Base-by-base conservation (phyloP, 2,888 invertebrate species). In the Pollenia amentaria region DNA sequence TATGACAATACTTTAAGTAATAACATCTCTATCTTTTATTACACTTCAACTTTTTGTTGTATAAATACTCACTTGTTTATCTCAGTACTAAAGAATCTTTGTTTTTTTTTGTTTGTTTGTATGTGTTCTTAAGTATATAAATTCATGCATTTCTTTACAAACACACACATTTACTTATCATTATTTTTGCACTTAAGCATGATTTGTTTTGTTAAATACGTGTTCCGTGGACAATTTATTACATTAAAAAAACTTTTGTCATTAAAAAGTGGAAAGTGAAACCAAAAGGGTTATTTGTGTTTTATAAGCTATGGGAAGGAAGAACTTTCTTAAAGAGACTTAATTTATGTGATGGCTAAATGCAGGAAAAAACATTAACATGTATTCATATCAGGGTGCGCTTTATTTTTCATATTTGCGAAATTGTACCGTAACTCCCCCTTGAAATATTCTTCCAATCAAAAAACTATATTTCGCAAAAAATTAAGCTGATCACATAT, bases 171-270 rank as follows among this genome's bases (percentile, higher is more conserved):
- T 21, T 11, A 65, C 53, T 79, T 69, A 73, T 69, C 77, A 87
- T 87, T 85, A 81, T 87, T 87, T 75, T 6, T 57, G 76, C 62
- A 87, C 88, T 88, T 88, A 72, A 87, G 65, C 84, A 85, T 87
- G 88, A 87, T 80, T 88, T 88, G 88, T 87, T 84, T 84, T 82
- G 85, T 55, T 84, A 82, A 83, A 76, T 80, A 85, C 76, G 72
- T 88, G 76, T 80, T 84, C 73, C 77, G 57, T 60, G 72, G 69
- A 87, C 77, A 87, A 80, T 87, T 87, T 83, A 76, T 77, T 57
- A 57, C 10, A 40, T 38, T 14, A 46, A 12, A 57, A n/a, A 67
- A 57, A 18, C 67, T 40, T 75, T 79, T 73, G 51, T 75, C 53
- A 44, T 69, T 62, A 53, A 75, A 69, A 42, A 60, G 29, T 16